Percentiles rank a stretch among this genome's conserved stretches.
phyloP scores from a whole-genome alignment of 2,797 vertebrate species.

The Eurystomus glaucurus region DNA sequence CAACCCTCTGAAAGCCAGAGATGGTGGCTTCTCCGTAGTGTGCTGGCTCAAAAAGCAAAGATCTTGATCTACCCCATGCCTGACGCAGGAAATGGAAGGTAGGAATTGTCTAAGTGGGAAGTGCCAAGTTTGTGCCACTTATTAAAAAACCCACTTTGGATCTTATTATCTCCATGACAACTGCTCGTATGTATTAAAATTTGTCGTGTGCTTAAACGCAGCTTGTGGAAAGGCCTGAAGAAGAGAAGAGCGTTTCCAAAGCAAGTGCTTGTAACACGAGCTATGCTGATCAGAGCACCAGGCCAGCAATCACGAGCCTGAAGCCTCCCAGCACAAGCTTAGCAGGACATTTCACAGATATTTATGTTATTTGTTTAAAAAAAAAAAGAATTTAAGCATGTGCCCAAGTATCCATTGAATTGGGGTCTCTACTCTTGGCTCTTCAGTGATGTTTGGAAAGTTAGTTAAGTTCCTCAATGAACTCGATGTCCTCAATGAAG shows the following conservation, averaged over 20 bases:
- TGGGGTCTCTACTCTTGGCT: not conserved
- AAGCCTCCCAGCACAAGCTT: not conserved
- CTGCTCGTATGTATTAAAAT: constrained; percentile 32
- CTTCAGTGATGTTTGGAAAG: not conserved
- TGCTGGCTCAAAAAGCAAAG: not conserved
- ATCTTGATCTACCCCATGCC: not conserved
- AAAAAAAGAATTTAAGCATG: not conserved
- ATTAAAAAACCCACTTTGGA: not conserved
- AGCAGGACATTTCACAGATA: not conserved
- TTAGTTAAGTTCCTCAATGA: not conserved
- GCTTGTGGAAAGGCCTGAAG: not conserved
- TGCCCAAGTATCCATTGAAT: not conserved
- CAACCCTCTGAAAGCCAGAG: not conserved
- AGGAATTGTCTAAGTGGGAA: not conserved
- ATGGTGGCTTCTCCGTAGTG: not conserved
- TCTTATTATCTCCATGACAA: constrained; percentile 66
- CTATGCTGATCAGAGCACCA: not conserved
- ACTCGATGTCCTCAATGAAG: not conserved
- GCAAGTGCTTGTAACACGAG: not conserved
- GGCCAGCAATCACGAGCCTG: not conserved
- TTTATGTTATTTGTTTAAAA: not conserved
- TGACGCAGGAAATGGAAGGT: not conserved
- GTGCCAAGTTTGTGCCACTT: not conserved
- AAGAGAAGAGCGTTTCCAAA: not conserved
- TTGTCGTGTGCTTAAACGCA: not conserved